Evolutionary conservation across 53 echinoderm and acorn worm species (phyloP).

Genomic region (Crossaster papposus): DNA sequence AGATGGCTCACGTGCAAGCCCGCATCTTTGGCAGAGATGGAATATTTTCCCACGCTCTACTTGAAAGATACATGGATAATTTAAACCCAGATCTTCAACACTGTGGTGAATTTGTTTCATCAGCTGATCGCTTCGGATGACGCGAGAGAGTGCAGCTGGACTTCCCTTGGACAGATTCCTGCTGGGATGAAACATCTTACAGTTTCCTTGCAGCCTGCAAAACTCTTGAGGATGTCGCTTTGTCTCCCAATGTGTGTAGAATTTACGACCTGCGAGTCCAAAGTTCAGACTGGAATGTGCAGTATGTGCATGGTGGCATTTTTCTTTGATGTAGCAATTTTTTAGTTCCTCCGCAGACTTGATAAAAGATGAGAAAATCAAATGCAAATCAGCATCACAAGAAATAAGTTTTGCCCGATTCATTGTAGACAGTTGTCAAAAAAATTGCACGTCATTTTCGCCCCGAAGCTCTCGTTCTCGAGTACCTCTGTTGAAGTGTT

Average conservation of each 20-base stretch:
- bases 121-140: background rate
- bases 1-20: constrained; percentile 24
- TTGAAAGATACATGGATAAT: constrained; percentile 27
- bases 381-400: background rate
- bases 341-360: background rate
- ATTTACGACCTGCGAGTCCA: background rate
- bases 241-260: background rate
- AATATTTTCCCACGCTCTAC: constrained; percentile 39
- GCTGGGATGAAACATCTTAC: background rate
- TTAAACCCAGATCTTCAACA: background rate
- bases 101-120: constrained; percentile 5
- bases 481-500: too few species aligned
- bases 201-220: too few species aligned
- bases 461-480: too few species aligned
- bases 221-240: background rate
- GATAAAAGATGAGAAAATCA: background rate
- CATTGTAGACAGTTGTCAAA: too few species aligned
- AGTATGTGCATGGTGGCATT: background rate
- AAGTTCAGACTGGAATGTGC: constrained; percentile 10
- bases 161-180: background rate
- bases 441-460: too few species aligned
- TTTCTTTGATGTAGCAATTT: background rate
- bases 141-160: background rate
- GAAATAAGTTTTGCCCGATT: background rate
- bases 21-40: background rate